Conservation (phyloP, 2,888 invertebrate genomes). For the Campoplex capitator region DNA sequence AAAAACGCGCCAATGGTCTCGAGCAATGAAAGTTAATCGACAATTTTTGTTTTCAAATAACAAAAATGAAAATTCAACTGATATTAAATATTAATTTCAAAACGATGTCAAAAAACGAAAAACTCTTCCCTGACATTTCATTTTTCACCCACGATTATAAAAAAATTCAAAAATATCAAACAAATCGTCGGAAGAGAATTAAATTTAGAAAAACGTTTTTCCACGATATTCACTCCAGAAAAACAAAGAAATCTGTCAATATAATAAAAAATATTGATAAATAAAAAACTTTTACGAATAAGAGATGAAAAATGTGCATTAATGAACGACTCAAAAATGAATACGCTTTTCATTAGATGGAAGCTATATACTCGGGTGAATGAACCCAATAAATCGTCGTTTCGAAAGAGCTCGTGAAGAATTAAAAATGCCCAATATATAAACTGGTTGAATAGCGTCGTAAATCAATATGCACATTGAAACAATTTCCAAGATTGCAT, state of each 20-base stretch:
- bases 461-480: background rate
- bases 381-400: background rate
- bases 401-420: background rate
- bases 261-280: background rate
- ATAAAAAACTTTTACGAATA: background rate
- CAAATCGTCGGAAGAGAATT: too few relatives aligned
- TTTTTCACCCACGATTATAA: background rate
- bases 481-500: background rate
- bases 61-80: too few relatives aligned
- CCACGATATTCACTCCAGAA: too few relatives aligned
- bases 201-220: too few relatives aligned
- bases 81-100: too few relatives aligned
- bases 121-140: background rate
- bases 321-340: background rate
- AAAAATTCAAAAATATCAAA: background rate
- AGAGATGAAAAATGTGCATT: background rate
- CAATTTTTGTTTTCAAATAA: too few relatives aligned
- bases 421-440: background rate
- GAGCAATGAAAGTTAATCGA: too few relatives aligned
- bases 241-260: background rate
- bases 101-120: too few relatives aligned
- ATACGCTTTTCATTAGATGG: background rate
- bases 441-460: background rate
- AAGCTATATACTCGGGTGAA: background rate
- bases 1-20: too few relatives aligned